These are phyloP conservation scores for Trachemys scripta DNA, from an alignment of 2,113 vertebrate species.

Conservation along the genomic window DNA sequence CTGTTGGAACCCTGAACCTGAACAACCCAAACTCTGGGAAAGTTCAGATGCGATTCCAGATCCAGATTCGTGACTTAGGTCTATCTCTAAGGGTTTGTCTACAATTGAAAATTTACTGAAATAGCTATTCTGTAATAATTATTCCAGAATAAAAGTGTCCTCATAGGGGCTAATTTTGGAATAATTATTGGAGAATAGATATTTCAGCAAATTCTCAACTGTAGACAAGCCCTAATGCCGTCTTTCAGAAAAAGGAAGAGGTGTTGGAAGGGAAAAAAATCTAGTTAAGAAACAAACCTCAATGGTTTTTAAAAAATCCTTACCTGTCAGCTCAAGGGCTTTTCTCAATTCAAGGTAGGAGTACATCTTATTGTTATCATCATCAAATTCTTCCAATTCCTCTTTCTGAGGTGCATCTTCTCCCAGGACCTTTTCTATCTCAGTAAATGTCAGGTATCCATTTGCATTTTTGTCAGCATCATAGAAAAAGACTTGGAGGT, in stretches of 20 bases:
- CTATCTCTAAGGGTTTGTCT: neutral
- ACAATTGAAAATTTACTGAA: neutral
- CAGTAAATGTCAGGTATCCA: slow-evolving; percentile 24
- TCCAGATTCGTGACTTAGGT: neutral
- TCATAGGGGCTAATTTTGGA: neutral
- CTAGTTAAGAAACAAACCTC: neutral
- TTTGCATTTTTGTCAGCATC: slow-evolving; percentile 1
- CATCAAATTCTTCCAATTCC: neutral
- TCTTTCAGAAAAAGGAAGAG: neutral
- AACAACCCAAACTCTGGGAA: neutral
- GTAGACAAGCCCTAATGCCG: neutral
- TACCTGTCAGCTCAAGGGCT: slow-evolving; percentile 1
- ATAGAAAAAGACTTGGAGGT: slow-evolving; percentile 54
- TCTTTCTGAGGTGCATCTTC: neutral
- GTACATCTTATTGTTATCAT: neutral
- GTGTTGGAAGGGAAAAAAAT: neutral
- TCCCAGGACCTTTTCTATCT: slow-evolving; percentile 36
- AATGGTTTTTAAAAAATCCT: neutral
- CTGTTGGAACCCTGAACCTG: neutral
- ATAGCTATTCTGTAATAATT: neutral
- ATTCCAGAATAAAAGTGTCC: neutral
- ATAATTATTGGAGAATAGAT: neutral
- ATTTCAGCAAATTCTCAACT: neutral
- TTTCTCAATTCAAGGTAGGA: slow-evolving; percentile 7
- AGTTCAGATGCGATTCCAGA: neutral